phyloP scores from a whole-genome alignment of 2,797 vertebrate genomes.

The Eospalax fontanierii region DNA sequence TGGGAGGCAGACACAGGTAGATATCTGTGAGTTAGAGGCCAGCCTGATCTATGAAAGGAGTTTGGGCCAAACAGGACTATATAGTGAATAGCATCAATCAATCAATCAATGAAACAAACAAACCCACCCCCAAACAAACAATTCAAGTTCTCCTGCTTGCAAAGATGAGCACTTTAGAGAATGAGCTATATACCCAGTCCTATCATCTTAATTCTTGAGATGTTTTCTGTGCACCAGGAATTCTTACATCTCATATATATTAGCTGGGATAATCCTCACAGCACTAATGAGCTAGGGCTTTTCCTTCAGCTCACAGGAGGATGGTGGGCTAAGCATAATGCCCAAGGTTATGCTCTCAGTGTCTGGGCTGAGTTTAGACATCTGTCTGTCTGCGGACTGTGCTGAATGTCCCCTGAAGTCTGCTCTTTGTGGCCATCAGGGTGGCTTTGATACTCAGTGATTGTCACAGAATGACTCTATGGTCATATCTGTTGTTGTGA shows the following conservation, averaged over 20 bases:
- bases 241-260: background rate
- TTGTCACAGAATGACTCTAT: background rate
- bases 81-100: no score
- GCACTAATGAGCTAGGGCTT: background rate
- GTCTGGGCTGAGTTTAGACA: background rate
- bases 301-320: background rate
- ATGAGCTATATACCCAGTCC: no score
- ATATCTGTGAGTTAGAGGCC: no score
- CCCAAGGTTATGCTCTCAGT: background rate
- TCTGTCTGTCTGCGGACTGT: background rate
- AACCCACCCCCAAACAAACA: no score
- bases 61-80: no score
- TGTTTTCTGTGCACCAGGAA: background rate
- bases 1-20: no score
- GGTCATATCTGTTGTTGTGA: rapidly evolving
- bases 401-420: background rate
- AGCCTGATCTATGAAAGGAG: no score
- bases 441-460: background rate
- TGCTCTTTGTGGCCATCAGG: background rate
- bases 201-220: background rate
- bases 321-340: background rate
- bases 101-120: no score
- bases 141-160: no score
- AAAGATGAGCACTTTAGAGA: no score
- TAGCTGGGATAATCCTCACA: background rate